Conservation (phyloP, 2,888 invertebrate species). For the Vanessa cardui region DNA sequence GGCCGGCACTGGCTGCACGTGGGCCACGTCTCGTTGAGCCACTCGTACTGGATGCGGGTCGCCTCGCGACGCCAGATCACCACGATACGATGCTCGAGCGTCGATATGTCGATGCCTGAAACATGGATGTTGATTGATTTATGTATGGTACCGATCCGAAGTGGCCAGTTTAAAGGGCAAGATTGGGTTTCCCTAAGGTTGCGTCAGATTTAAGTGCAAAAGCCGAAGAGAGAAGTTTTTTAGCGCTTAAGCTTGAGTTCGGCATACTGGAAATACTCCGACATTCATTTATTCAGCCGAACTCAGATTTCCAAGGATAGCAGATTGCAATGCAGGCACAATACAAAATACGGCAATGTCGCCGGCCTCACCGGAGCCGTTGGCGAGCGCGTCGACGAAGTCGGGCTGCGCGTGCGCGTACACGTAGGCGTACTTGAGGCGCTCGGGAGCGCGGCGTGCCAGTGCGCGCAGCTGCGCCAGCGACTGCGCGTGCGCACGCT, state of each 20-base stretch:
- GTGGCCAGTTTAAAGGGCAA: no score
- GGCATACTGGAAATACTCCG: no score
- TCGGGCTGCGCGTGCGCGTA: slow-evolving; percentile 92
- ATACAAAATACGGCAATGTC: no score
- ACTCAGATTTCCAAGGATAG: no score
- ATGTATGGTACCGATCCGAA: no score
- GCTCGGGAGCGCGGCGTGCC: slow-evolving; percentile 87
- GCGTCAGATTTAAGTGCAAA: no score
- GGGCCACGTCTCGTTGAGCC: slow-evolving; percentile 90
- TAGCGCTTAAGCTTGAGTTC: no score
- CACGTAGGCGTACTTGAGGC: slow-evolving; percentile 94
- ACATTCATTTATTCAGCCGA: no score
- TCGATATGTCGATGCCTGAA: slow-evolving; percentile 76
- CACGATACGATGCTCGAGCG: slow-evolving; percentile 88
- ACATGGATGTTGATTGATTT: neutral
- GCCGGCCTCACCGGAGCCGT: slow-evolving; percentile 72
- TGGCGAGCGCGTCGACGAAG: slow-evolving; percentile 88
- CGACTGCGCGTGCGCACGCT: slow-evolving; percentile 84
- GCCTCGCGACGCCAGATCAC: slow-evolving; percentile 95
- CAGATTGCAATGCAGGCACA: no score
- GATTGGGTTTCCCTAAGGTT: no score
- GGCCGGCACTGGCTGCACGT: slow-evolving; percentile 74
- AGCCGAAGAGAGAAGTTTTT: no score
- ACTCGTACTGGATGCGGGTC: slow-evolving; percentile 94
- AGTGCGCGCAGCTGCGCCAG: slow-evolving; percentile 76